Evolutionary conservation across 1,140 invertebrate genomes (phyloP), one percentile per base, ranked within the genome.

Genomic region (Ericerus pela): DNA sequence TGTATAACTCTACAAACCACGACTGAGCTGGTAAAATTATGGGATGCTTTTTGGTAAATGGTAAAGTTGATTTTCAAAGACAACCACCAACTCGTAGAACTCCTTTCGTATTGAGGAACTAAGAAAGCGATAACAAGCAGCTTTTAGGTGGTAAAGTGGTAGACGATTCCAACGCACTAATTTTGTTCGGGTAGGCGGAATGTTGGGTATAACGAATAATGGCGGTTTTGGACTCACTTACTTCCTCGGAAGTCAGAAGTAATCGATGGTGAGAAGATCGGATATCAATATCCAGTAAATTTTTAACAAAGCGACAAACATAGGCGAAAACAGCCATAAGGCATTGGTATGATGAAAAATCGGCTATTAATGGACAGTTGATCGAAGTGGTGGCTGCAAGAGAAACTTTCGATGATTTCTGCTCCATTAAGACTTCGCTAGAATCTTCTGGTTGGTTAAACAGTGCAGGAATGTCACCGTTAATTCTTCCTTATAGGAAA

Each of bases 1-100:
- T 55, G 54, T n/a, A 18, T 18, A 55, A 12, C 5, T 20, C 6
- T 16, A 33, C 30, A 24, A 55, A n/a, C 16, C 2, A 37, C 4
- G 47, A 5, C 24, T 27, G n/a, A n/a, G 18, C 24, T 22, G 61
- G 59, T 33, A 60, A 26, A 10, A 61, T 16, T 24, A 60, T 58
- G 2, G 58, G 63, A 56, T 64, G 58, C 52, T 61, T 59, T 12
- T 59, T 30, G 5, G 28, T 43, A 31, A 53, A 58, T 0, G 58
- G 18, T 10, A 62, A 26, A 6, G 41, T 29, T n/a, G 62, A 37
- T 30, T 59, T 11, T 29, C 51, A 33, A 11, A 64, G 53, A 26
- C 62, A 31, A 47, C 61, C 61, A 20, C 58, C 61, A 18, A 64
- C 62, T 24, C 61, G 31, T 27, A 64, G 36, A 24, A 64, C 11